Base-by-base conservation (phyloP, 1,140 invertebrate species). In the Heterodera schachtii region DNA sequence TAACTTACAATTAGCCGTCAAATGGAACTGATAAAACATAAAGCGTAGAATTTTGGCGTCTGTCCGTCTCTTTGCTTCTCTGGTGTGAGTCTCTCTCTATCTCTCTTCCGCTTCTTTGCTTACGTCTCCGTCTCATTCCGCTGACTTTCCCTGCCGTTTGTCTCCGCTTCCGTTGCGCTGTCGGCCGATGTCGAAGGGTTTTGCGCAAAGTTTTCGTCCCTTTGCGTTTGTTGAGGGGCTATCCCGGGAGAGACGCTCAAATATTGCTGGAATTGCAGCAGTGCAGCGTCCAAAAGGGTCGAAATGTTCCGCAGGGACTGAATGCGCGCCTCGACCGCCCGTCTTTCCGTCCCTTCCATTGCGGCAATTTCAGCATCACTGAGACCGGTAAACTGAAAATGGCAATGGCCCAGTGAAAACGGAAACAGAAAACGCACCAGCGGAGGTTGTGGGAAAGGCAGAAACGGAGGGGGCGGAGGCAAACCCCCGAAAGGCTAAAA, bases 221-320 rank as follows among this genome's bases (percentile, higher is more conserved):
- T 11, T 19, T 64, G 57, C 11, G 16, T 19, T 21, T 19, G 16
- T 19, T 31, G 31, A 31, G 57, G 16, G 13, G 57, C 16, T 5
- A 64, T n/a, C 57, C 57, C 57, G 7, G 75, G 44, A 79, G 49
- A 43, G 19, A 66, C 21, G 43, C 84, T 85, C 44, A 87, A 60
- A 90, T 96, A 96, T 90, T 97, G 95, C 84, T 95, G 93, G 93
- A 97, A 95, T 90, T 96, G 93, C 43, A 95, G 90, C 80, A 95
- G 93, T 66, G 95, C 94, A 41, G 95, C 94, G 91, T 97, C 95
- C 81, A 97, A 89, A 90, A 97, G 93, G 1, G 94, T 91, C 90
- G 95, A 94, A 83, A 97, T 95, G 91, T 97, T 95, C 70, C 93
- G 91, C 44, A 97, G 91, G 87, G 94, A 93, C 90, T 94, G 93